Conservation (phyloP, 2,888 invertebrate genomes). For the Orthosia incerta region DNA sequence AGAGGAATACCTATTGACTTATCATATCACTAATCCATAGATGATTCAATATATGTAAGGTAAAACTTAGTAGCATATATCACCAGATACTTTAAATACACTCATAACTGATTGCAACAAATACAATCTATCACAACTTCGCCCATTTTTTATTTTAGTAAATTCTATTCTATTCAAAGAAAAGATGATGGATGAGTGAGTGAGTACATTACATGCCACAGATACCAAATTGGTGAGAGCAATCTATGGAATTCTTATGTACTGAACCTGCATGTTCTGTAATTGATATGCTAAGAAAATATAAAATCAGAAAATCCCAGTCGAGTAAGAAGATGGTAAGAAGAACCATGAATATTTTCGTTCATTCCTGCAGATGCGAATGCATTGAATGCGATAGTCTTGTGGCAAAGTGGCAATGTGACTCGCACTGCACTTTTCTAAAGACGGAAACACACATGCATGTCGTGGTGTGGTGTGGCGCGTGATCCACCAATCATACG, state of each 20-base stretch:
- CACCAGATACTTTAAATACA: conserved; percentile 68
- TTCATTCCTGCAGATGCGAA: too few species aligned
- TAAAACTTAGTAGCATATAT: conserved; percentile 69
- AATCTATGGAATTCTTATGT: conserved; percentile 23
- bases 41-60: conserved; percentile 78
- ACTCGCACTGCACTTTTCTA: too few species aligned
- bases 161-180: conserved; percentile 68
- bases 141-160: conserved; percentile 67
- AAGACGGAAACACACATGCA: too few species aligned
- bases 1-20: conserved; percentile 81
- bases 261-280: too few species aligned
- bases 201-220: conserved; percentile 54
- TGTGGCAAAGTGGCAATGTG: too few species aligned
- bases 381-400: too few species aligned
- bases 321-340: too few species aligned
- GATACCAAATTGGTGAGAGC: conserved; percentile 38
- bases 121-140: conserved; percentile 68
- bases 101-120: conserved; percentile 63
- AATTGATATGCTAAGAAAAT: too few species aligned
- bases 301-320: too few species aligned
- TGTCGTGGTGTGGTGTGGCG: too few species aligned
- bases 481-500: too few species aligned
- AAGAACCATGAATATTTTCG: too few species aligned
- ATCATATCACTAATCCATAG: conserved; percentile 82
- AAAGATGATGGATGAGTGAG: conserved; percentile 68